Conservation (phyloP, 2,888 invertebrate species). For the Acleris cristana region DNA sequence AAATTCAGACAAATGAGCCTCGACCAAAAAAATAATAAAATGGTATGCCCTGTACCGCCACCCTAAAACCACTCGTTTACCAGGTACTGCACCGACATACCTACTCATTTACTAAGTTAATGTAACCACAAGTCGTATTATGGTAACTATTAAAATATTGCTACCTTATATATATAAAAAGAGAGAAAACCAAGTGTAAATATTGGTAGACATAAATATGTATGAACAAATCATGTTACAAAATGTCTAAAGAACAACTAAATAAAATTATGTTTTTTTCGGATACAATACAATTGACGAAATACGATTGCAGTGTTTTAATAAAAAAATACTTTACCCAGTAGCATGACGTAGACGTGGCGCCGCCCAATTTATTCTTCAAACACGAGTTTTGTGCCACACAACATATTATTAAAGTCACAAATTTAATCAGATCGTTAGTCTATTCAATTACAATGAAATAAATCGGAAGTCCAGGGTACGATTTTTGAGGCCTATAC, state of each 20-base stretch:
- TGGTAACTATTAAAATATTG: too few relatives aligned
- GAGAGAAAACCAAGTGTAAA: background rate
- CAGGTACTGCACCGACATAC: too few relatives aligned
- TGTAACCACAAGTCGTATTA: too few relatives aligned
- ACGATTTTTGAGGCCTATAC: constrained; percentile 22
- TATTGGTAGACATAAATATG: background rate
- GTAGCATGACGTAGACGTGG: constrained; percentile 72
- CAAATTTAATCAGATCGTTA: constrained; percentile 54
- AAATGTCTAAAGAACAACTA: constrained; percentile 6
- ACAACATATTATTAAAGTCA: constrained; percentile 67
- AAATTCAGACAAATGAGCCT: background rate
- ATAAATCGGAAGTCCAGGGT: constrained; percentile 43
- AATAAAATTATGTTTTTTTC: background rate
- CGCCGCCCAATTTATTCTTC: constrained; percentile 67
- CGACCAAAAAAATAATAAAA: constrained; percentile 1
- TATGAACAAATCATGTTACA: background rate
- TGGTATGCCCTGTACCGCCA: too few relatives aligned
- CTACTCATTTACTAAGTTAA: too few relatives aligned
- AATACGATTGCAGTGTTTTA: background rate
- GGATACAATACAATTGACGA: too few relatives aligned
- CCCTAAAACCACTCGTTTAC: too few relatives aligned
- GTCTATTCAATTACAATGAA: constrained; percentile 45
- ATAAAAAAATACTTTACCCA: constrained; percentile 62
- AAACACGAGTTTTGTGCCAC: constrained; percentile 71
- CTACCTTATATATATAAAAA: too few relatives aligned